Base-by-base conservation (phyloP, 1,140 invertebrate species). In the Leptonema lineaticorne region DNA sequence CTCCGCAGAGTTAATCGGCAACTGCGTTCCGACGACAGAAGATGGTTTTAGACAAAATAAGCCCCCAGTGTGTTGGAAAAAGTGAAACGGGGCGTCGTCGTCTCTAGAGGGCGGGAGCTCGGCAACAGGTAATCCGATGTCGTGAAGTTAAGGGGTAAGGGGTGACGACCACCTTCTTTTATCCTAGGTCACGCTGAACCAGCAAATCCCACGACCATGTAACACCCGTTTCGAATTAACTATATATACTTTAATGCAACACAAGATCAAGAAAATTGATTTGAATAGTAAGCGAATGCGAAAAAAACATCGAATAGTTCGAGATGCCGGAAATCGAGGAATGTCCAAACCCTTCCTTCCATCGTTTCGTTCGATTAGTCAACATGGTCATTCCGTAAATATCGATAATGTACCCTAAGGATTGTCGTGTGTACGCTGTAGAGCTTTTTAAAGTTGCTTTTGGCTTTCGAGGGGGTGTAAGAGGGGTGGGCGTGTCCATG, bases 401-500 rank as follows among this genome's bases (percentile, higher is more conserved):
- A 41, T 11, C 48, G 45, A 48, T 16, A n/a, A 48, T 48, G 37
- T 16, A 16, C 2, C 37, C 48, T 7, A 9, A 53, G 48, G 48
- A 53, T 22, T 20, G 48, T 9, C 16, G 48, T 53, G 48, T 53
- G 16, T 20, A 27, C 24, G 48, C n/a, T n/a, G n/a, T n/a, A n/a
- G 37, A 41, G 37, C 37, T 41, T 41, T 41, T 41, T 41, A 41
- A 41, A 41, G 37, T 41, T 41, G 22, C 46, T 46, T 45, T 20
- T 16, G 24, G 50, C 1, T 20, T 1, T 18, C 1, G 24, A 7
- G 50, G 22, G 37, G 20, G 37, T 2, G 65, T 26, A 5, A 24
- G 63, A 30, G 62, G 69, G 63, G 70, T 70, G 72, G 70, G 72
- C 70, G 72, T 70, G 68, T 67, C 65, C 56, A 57, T 70, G 68